Conservation (phyloP, 2,797 vertebrate species). For the Rousettus madagascariensis region DNA sequence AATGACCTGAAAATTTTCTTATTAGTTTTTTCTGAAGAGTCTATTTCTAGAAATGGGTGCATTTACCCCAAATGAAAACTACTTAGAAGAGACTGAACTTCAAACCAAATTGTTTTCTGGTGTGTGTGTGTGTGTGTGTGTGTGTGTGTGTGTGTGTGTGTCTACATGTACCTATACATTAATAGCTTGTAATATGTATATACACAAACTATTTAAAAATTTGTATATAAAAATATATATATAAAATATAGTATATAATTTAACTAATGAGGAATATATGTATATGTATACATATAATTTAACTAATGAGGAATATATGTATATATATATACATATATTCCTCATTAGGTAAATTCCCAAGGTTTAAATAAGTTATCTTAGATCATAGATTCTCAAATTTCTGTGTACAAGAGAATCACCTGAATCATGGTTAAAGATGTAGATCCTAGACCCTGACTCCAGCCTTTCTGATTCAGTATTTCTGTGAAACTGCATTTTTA, state of each 20-base stretch:
- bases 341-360: not conserved
- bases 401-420: not conserved
- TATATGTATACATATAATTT: not conserved
- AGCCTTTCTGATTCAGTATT: not conserved
- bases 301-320: too few species aligned
- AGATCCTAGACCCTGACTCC: not conserved
- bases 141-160: not conserved
- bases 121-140: not conserved
- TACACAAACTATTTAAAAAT: not conserved
- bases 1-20: not conserved
- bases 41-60: not conserved
- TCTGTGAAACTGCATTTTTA: not conserved
- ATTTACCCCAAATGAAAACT: not conserved
- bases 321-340: not conserved
- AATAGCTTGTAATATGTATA: not conserved
- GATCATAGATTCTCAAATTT: slow-evolving; percentile 45
- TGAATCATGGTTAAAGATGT: not conserved
- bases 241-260: too few species aligned
- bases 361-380: not conserved
- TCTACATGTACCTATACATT: too few species aligned
- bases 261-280: too few species aligned
- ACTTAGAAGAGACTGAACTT: not conserved
- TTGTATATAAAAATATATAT: too few species aligned
- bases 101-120: not conserved
- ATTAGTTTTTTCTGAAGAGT: not conserved